Conservation (phyloP, 1,140 invertebrate genomes). For the Drosophila mayri region DNA sequence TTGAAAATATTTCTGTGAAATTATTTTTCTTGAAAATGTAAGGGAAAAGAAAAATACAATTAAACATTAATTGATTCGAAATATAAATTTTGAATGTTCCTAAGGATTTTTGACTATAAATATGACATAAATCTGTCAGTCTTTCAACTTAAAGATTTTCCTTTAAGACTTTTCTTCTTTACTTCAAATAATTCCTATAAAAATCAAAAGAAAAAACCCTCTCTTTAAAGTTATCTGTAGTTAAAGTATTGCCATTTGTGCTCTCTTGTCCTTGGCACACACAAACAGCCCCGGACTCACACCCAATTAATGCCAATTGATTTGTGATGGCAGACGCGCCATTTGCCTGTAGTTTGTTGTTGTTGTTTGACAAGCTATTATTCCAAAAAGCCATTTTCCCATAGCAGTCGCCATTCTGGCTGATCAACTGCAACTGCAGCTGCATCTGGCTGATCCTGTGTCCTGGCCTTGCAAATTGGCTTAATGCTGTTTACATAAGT, state of each 20-base stretch:
- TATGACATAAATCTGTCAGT: too few species aligned
- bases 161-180: background rate
- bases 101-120: background rate
- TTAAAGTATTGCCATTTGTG: slow-evolving; percentile 2
- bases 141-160: too few species aligned
- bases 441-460: slow-evolving; percentile 27
- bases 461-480: slow-evolving; percentile 31
- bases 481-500: slow-evolving; percentile 23
- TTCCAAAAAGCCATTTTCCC: slow-evolving; percentile 19
- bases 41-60: background rate
- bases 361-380: slow-evolving; percentile 40
- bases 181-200: background rate
- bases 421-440: slow-evolving; percentile 1
- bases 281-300: slow-evolving; percentile 10
- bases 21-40: too few species aligned
- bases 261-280: slow-evolving; percentile 23
- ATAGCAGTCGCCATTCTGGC: background rate
- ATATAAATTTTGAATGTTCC: background rate
- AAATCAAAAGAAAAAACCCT: background rate
- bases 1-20: too few species aligned
- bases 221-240: background rate
- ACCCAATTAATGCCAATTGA: slow-evolving; percentile 75
- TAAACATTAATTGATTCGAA: too few species aligned
- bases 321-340: slow-evolving; percentile 55
- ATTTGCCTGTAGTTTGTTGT: slow-evolving; percentile 51